Conservation (phyloP, 2,888 invertebrate genomes). For the Caenorhabditis doughertyi region DNA sequence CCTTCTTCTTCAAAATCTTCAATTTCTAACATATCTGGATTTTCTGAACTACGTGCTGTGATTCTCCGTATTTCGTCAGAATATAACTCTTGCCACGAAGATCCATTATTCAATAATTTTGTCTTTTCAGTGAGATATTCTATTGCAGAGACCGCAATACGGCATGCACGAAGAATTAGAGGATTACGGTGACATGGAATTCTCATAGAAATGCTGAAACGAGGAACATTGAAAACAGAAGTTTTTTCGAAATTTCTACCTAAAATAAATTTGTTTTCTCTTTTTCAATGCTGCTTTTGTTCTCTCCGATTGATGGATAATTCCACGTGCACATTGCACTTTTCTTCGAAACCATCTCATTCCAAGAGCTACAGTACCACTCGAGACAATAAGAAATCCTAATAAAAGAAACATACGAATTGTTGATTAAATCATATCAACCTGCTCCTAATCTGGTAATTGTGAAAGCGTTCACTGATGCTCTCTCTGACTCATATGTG, state of each 20-base stretch:
- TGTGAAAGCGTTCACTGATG: not conserved
- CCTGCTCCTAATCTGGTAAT: not conserved
- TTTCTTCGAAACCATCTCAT: constrained; percentile 10
- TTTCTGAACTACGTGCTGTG: not conserved
- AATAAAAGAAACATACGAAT: too few relatives aligned
- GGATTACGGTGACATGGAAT: constrained; percentile 28
- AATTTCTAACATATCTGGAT: constrained; percentile 28
- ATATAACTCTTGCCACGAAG: constrained; percentile 50
- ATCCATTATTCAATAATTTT: not conserved
- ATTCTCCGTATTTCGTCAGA: constrained; percentile 27
- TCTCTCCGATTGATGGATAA: constrained; percentile 32
- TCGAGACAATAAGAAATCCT: not conserved
- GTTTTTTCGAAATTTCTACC: constrained; percentile 20
- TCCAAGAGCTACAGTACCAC: constrained; percentile 3
- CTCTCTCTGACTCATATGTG: not conserved
- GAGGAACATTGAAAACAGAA: not conserved
- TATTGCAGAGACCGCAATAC: constrained; percentile 26
- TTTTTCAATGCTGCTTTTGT: constrained; percentile 13
- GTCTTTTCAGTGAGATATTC: constrained; percentile 18
- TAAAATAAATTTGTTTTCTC: constrained; percentile 40
- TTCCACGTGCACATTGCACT: not conserved
- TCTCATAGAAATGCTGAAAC: constrained; percentile 34
- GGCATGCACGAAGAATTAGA: constrained; percentile 38
- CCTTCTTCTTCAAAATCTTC: constrained; percentile 12
- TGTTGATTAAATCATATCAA: not conserved